phyloP scores from a whole-genome alignment of 2,113 vertebrate species.

The Pseudorectes ferrugineus region DNA sequence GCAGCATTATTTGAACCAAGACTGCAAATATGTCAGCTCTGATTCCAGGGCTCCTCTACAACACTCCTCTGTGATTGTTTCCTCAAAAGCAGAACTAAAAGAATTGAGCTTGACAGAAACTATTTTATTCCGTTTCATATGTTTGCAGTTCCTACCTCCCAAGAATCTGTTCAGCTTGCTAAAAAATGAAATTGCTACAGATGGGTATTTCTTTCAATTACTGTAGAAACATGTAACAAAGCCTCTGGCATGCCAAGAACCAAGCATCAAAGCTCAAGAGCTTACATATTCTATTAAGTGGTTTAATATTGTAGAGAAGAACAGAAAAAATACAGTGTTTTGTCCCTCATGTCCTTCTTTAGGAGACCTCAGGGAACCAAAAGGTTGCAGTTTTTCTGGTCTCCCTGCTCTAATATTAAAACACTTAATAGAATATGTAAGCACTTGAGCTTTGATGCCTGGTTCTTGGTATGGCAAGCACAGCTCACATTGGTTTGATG shows the following conservation, averaged over 20 bases:
- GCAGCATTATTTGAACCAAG: background rate
- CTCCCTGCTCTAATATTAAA: conserved; percentile 43
- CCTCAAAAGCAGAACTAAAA: conserved; percentile 52
- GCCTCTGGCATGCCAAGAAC: conserved; percentile 54
- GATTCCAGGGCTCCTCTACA: background rate
- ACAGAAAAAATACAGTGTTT: conserved; percentile 30
- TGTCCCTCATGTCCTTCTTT: conserved; percentile 6
- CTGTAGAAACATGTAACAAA: conserved; percentile 60
- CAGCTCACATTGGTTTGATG: conserved; percentile 23
- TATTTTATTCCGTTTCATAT: conserved; percentile 48
- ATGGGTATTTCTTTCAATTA: conserved; percentile 62
- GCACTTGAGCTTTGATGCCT: conserved; percentile 43
- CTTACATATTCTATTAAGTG: conserved; percentile 58
- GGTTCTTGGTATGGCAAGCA: background rate
- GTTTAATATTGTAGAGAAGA: conserved; percentile 51
- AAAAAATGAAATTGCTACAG: conserved; percentile 60
- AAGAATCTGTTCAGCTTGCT: conserved; percentile 56
- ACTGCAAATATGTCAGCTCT: background rate
- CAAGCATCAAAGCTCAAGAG: conserved; percentile 54
- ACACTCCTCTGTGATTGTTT: conserved; percentile 14
- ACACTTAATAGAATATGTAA: conserved; percentile 52
- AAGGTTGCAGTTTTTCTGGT: conserved; percentile 25
- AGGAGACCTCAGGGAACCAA: conserved; percentile 1
- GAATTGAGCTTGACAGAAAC: conserved; percentile 23
- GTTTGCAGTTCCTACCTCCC: conserved; percentile 32